phyloP scores from a whole-genome alignment of 2,113 vertebrate genomes.

The Nicator chloris region DNA sequence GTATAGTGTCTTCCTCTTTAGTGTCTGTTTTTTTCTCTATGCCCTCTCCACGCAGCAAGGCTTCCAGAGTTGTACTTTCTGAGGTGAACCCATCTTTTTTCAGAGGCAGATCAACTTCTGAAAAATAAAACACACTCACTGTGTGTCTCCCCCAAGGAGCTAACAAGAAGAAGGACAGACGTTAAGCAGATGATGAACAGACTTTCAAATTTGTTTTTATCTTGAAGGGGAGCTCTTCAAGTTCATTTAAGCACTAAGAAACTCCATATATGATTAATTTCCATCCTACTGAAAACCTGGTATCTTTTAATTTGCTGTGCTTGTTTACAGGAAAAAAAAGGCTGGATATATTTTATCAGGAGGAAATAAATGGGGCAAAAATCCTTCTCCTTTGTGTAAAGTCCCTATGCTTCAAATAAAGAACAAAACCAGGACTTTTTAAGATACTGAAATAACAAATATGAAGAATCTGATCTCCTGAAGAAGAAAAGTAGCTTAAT shows the following conservation, averaged over 20 bases:
- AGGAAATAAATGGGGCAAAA: neutral
- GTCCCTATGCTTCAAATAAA: neutral
- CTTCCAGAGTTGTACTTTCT: conserved; percentile 92
- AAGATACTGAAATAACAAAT: neutral
- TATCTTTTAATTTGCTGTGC: neutral
- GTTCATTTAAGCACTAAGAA: neutral
- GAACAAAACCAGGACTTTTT: neutral
- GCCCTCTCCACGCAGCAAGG: conserved; percentile 88
- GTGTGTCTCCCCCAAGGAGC: neutral
- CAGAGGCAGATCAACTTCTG: conserved; percentile 81
- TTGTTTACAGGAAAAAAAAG: neutral
- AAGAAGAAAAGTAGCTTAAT: neutral
- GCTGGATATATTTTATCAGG: neutral
- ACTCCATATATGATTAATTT: neutral
- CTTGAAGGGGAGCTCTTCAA: neutral
- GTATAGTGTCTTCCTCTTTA: conserved; percentile 90
- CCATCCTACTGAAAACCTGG: neutral
- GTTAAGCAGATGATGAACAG: neutral
- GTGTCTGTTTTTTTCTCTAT: conserved; percentile 86
- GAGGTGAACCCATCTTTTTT: conserved; percentile 84
- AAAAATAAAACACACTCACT: conserved; percentile 35
- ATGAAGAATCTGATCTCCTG: neutral
- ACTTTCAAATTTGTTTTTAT: neutral
- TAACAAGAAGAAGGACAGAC: neutral
- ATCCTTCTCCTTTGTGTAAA: neutral